Conservation (phyloP, 2,113 vertebrate species). For the Sinocyclocheilus rhinocerous region DNA sequence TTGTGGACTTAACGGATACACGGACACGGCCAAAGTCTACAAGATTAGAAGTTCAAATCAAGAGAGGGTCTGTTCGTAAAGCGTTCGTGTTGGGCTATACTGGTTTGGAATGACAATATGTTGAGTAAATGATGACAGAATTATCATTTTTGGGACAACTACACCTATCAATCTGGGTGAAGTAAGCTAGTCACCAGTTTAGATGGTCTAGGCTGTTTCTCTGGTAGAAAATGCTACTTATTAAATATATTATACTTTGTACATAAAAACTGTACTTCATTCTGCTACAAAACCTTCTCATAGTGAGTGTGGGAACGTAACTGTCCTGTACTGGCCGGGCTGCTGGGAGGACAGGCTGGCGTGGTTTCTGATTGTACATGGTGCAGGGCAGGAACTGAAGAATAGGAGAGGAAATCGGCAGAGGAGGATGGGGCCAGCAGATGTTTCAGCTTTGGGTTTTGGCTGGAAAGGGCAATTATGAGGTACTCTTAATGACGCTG, state of each 20-base stretch:
- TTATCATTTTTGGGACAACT: not conserved
- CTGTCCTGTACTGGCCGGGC: constrained; percentile 10
- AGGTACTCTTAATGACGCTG: constrained; percentile 77
- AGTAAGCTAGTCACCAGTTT: not conserved
- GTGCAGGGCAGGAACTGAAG: constrained; percentile 46
- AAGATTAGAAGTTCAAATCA: too few relatives aligned
- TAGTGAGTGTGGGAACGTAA: not conserved
- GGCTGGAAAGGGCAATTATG: constrained; percentile 79
- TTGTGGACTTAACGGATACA: too few relatives aligned
- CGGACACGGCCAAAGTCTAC: too few relatives aligned
- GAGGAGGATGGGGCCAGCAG: constrained; percentile 65
- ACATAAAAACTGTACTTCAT: not conserved
- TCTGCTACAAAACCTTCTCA: not conserved
- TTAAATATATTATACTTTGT: not conserved
- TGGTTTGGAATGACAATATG: not conserved
- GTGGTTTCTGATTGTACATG: constrained; percentile 33
- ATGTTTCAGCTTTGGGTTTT: constrained; percentile 80
- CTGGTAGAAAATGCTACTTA: not conserved
- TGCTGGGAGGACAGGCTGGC: constrained; percentile 43
- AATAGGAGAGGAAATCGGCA: constrained; percentile 45
- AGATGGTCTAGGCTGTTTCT: not conserved
- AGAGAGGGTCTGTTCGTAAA: too few relatives aligned
- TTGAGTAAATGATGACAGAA: not conserved
- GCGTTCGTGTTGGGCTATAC: not conserved
- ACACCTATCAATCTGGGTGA: not conserved